Conservation (phyloP, 2,888 invertebrate species). For the Choristoneura rosaceana region DNA sequence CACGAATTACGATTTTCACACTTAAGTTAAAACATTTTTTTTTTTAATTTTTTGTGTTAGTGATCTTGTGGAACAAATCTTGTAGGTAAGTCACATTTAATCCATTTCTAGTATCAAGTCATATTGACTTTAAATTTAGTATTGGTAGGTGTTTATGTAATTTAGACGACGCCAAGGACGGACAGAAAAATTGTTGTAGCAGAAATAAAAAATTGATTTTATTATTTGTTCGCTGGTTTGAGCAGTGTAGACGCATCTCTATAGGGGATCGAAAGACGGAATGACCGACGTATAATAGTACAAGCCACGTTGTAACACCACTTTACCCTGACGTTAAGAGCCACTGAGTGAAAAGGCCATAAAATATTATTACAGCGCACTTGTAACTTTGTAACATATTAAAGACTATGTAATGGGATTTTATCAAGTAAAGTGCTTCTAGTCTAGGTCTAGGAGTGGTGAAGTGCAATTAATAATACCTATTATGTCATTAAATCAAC, state of each 20-base stretch:
- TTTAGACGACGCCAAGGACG: too few relatives aligned
- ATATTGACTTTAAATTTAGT: too few relatives aligned
- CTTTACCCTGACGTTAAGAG: slow-evolving; percentile 20
- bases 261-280: background rate
- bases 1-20: too few relatives aligned
- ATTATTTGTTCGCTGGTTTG: too few relatives aligned
- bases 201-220: too few relatives aligned
- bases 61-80: too few relatives aligned
- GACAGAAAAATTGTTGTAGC: too few relatives aligned
- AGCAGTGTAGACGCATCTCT: background rate
- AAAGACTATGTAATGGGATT: slow-evolving; percentile 18
- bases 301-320: background rate
- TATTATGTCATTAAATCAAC: background rate
- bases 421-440: background rate
- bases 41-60: too few relatives aligned
- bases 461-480: background rate
- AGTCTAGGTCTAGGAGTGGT: background rate
- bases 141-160: too few relatives aligned
- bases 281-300: background rate
- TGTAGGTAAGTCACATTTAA: too few relatives aligned
- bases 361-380: slow-evolving; percentile 19
- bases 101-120: too few relatives aligned
- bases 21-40: too few relatives aligned
- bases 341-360: slow-evolving; percentile 16
- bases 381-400: slow-evolving; percentile 27